These are phyloP conservation scores for Linurgus olivaceus DNA, from an alignment of 2,797 vertebrate species.

Conservation along the genomic window DNA sequence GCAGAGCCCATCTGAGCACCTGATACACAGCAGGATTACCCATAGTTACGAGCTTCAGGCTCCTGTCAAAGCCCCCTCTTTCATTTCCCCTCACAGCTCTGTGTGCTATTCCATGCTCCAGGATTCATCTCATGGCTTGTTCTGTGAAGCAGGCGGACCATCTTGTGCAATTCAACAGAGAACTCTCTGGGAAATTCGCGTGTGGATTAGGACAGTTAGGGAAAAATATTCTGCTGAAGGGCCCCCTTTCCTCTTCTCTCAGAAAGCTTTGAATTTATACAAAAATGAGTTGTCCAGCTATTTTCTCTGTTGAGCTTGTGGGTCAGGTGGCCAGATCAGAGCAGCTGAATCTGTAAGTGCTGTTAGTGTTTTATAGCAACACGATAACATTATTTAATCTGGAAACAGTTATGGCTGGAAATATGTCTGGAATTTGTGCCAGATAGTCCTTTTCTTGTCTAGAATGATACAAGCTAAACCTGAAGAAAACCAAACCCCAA, in stretches of 20 bases:
- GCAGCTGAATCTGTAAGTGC: slow-evolving; percentile 72
- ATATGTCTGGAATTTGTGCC: slow-evolving; percentile 55
- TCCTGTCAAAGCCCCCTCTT: neutral
- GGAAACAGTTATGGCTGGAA: slow-evolving; percentile 78
- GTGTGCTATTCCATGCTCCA: neutral
- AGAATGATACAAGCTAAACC: neutral
- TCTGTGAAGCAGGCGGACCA: neutral
- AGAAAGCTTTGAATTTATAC: slow-evolving; percentile 73
- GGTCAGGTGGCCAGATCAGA: slow-evolving; percentile 84
- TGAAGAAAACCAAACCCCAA: neutral
- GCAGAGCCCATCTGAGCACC: neutral
- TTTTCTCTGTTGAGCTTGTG: slow-evolving; percentile 73
- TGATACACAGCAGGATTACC: neutral
- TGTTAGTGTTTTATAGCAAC: slow-evolving; percentile 78
- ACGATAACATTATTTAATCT: slow-evolving; percentile 81
- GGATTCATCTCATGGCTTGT: neutral
- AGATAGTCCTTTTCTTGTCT: slow-evolving; percentile 44
- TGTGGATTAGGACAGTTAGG: slow-evolving; percentile 49
- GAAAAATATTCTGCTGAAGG: slow-evolving; percentile 61
- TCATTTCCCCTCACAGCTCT: neutral
- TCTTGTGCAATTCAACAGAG: neutral
- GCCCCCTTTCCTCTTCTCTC: neutral
- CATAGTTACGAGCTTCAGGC: neutral
- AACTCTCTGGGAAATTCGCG: neutral
- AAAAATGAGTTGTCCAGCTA: slow-evolving; percentile 77